phyloP scores from a whole-genome alignment of 2,888 invertebrate species.

The Drosophila paranaensis region DNA sequence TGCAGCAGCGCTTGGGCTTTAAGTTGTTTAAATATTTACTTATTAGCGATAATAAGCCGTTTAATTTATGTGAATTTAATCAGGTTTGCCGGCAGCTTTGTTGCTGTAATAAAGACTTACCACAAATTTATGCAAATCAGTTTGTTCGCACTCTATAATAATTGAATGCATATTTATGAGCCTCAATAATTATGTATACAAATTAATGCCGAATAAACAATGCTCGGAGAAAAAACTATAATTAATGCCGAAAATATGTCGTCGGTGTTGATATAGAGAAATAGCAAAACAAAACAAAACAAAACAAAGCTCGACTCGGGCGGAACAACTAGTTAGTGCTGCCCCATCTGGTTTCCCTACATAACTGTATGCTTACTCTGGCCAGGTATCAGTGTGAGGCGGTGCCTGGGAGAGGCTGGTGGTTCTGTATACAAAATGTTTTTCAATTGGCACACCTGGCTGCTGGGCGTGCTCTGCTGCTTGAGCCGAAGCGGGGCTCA shows the following conservation, averaged over 20 bases:
- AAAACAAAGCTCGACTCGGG: constrained; percentile 13
- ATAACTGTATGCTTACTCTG: constrained; percentile 20
- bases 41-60: constrained; percentile 7
- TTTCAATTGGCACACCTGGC: constrained; percentile 47
- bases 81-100: constrained; percentile 28
- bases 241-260: constrained; percentile 20
- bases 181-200: constrained; percentile 46
- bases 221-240: constrained; percentile 6
- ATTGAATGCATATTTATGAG: constrained; percentile 72
- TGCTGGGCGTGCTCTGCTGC: constrained; percentile 32
- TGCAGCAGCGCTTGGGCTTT: background rate
- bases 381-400: constrained; percentile 46
- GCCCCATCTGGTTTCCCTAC: constrained; percentile 28
- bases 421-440: constrained; percentile 55
- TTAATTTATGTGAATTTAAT: constrained; percentile 26
- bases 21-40: constrained; percentile 10
- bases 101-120: constrained; percentile 10
- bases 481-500: constrained; percentile 38
- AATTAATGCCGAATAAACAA: constrained; percentile 20
- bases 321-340: constrained; percentile 23
- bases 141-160: constrained; percentile 71
- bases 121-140: constrained; percentile 59
- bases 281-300: constrained; percentile 4
- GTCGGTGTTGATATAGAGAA: background rate
- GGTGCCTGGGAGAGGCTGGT: constrained; percentile 33